Evolutionary conservation across 2,113 vertebrate species (phyloP).

Genomic region (Noctilio leporinus): DNA sequence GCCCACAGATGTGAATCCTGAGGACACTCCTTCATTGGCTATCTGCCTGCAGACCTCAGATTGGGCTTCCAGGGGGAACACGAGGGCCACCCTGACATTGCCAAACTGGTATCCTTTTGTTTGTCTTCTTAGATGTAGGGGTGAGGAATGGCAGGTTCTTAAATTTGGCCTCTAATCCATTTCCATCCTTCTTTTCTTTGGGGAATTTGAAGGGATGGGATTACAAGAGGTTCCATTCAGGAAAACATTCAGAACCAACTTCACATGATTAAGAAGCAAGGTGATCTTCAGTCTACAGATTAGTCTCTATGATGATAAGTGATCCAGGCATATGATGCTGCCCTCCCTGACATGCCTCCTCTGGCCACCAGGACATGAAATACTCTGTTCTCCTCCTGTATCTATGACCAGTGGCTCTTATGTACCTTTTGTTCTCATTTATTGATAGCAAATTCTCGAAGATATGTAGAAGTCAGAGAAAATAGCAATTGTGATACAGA

Average conservation of each 20-base stretch:
- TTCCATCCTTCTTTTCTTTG: neutral
- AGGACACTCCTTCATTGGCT: neutral
- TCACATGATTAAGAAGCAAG: neutral
- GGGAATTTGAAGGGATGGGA: neutral
- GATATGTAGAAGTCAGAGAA: neutral
- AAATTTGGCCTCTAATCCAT: neutral
- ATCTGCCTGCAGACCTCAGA: neutral
- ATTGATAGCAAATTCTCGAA: neutral
- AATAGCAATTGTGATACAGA: neutral
- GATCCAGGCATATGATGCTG: neutral
- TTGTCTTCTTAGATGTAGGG: neutral
- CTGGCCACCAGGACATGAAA: neutral
- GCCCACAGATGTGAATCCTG: too few species aligned
- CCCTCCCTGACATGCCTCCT: neutral
- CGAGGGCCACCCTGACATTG: neutral
- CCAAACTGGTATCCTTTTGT: neutral
- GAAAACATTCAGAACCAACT: neutral
- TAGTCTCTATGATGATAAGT: neutral
- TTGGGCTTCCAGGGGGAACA: neutral
- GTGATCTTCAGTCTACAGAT: neutral
- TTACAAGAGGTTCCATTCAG: neutral
- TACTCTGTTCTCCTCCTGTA: neutral
- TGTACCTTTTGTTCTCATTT: neutral
- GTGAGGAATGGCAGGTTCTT: neutral
- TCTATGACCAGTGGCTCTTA: too few species aligned